Conservation (phyloP, 2,113 vertebrate genomes). For the Phalacrocorax pelagicus region DNA sequence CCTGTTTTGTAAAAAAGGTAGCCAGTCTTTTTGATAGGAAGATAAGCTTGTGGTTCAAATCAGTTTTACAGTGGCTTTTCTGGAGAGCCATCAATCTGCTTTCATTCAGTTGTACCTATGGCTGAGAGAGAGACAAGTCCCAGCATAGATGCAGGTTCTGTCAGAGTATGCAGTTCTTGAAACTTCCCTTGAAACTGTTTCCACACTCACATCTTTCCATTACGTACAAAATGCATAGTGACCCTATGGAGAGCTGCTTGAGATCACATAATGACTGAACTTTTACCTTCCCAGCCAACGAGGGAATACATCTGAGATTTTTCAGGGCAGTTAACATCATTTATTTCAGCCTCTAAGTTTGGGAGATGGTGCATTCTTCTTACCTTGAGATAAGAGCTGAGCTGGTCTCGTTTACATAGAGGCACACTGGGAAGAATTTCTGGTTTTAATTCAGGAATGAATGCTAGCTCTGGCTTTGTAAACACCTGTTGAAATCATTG, state of each 20-base stretch:
- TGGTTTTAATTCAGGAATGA: slow-evolving; percentile 27
- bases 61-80: not conserved
- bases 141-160: not conserved
- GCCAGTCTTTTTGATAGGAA: not conserved
- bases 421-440: not conserved
- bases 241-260: not conserved
- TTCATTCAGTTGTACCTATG: rapidly evolving
- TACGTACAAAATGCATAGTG: not conserved
- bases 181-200: not conserved
- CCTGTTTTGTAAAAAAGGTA: not conserved
- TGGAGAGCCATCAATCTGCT: not conserved
- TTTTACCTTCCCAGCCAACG: not conserved
- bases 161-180: not conserved
- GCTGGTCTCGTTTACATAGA: not conserved
- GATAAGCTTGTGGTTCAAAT: not conserved
- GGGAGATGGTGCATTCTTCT: not conserved
- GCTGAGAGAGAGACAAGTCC: not conserved
- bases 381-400: not conserved
- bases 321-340: not conserved
- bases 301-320: not conserved
- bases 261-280: not conserved
- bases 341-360: not conserved
- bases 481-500: not conserved
- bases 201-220: not conserved
- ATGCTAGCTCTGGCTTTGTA: not conserved